Conservation (phyloP, 2,797 vertebrate species). For the Intellagama lesueurii region DNA sequence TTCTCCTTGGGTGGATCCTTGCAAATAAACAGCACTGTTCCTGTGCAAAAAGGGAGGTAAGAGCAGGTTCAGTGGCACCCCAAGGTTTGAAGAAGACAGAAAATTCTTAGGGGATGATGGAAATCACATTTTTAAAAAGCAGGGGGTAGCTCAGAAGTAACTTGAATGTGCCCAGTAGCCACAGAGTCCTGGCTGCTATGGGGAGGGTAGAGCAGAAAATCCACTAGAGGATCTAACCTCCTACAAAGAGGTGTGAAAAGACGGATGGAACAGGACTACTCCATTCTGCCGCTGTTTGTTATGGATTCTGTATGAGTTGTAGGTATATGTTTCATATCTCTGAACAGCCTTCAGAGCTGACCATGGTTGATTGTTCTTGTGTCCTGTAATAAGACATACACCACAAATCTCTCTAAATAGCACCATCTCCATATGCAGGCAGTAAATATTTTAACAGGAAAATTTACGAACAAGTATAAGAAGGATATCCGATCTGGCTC, state of each 20-base stretch:
- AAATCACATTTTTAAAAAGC: not conserved
- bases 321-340: not conserved
- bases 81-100: not conserved
- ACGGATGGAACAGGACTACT: not conserved
- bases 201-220: not conserved
- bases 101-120: no score
- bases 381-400: no score
- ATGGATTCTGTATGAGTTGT: not conserved
- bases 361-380: not conserved
- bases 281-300: not conserved
- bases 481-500: constrained; percentile 18
- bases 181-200: not conserved
- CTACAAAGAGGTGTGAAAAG: not conserved
- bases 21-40: not conserved
- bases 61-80: not conserved
- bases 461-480: constrained; percentile 9
- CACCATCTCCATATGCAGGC: not conserved
- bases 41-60: not conserved
- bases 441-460: constrained; percentile 8
- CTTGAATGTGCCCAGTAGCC: not conserved
- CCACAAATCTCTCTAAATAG: not conserved
- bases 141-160: not conserved
- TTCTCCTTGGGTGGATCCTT: not conserved
- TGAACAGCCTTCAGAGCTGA: not conserved
- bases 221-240: not conserved